phyloP scores from a whole-genome alignment of 2,888 invertebrate genomes.

The Agrenia bidenticulata region DNA sequence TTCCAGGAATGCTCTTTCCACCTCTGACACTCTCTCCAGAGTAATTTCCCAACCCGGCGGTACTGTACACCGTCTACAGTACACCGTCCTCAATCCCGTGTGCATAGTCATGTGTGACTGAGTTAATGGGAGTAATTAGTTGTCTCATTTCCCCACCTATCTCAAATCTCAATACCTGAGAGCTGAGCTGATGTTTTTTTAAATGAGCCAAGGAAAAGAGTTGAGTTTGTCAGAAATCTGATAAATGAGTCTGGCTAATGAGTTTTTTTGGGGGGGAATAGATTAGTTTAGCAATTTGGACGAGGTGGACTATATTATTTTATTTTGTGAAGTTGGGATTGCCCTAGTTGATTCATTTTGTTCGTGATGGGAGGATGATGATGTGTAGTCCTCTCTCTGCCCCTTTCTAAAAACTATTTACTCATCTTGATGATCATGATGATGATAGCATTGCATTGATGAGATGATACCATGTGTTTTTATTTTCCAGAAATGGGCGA shows the following conservation, averaged over 20 bases:
- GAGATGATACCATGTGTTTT: too few species aligned
- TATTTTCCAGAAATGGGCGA: conserved; percentile 35
- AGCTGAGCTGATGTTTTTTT: too few species aligned
- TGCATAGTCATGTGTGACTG: not conserved
- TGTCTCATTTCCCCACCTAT: not conserved
- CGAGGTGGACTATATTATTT: not conserved
- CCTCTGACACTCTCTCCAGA: too few species aligned
- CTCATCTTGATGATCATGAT: too few species aligned
- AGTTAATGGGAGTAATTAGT: conserved; percentile 20
- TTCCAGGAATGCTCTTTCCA: too few species aligned
- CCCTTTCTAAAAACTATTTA: too few species aligned
- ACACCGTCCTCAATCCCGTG: too few species aligned
- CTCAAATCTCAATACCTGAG: too few species aligned
- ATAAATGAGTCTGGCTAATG: conserved; percentile 27
- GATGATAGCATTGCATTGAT: not conserved
- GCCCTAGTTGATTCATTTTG: conserved; percentile 1
- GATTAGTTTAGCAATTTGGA: not conserved
- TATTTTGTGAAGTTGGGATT: not conserved
- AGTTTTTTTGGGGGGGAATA: conserved; percentile 18
- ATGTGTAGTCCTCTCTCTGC: too few species aligned
- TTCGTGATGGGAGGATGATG: conserved; percentile 6
- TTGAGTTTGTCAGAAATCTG: conserved; percentile 22
- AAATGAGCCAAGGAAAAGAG: not conserved
- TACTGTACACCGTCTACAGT: too few species aligned
- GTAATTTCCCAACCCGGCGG: too few species aligned